phyloP scores from a whole-genome alignment of 2,797 vertebrate genomes.

The Sphenopsis melanotis region DNA sequence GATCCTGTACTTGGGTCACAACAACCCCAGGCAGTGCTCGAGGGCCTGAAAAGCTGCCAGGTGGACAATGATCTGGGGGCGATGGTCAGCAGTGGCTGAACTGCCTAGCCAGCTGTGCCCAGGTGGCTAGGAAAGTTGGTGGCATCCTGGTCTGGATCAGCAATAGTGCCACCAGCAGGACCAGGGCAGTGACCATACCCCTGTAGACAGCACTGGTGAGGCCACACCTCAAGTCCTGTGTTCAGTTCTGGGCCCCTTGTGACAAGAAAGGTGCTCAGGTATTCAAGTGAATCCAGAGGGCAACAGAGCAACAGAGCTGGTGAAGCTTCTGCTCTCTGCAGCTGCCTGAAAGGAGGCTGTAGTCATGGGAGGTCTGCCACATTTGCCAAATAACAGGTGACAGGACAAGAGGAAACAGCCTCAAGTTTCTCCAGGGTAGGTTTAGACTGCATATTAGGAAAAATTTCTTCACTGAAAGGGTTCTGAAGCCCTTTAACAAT shows the following conservation, averaged over 20 bases:
- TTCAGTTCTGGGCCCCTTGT: neutral
- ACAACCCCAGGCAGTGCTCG: neutral
- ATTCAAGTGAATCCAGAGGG: neutral
- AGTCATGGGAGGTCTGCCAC: fast-evolving
- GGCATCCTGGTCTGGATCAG: neutral
- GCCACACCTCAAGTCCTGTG: neutral
- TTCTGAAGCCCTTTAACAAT: neutral
- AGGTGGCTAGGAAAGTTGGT: no score
- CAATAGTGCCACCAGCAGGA: neutral
- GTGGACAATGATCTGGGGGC: neutral
- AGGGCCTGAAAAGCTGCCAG: neutral
- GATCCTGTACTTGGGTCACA: neutral
- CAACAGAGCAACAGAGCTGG: neutral
- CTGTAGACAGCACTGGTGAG: neutral
- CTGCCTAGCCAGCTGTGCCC: no score
- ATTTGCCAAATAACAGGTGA: neutral
- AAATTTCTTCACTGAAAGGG: neutral
- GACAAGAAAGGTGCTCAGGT: neutral
- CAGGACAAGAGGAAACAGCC: neutral
- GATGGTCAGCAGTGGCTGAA: neutral
- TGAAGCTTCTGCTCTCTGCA: neutral
- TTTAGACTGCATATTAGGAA: neutral
- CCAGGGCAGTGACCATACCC: fast-evolving
- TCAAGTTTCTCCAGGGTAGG: neutral
- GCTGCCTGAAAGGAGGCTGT: neutral